Evolutionary conservation across 2,888 invertebrate species (phyloP).

Genomic region (Yponomeuta malinellus): DNA sequence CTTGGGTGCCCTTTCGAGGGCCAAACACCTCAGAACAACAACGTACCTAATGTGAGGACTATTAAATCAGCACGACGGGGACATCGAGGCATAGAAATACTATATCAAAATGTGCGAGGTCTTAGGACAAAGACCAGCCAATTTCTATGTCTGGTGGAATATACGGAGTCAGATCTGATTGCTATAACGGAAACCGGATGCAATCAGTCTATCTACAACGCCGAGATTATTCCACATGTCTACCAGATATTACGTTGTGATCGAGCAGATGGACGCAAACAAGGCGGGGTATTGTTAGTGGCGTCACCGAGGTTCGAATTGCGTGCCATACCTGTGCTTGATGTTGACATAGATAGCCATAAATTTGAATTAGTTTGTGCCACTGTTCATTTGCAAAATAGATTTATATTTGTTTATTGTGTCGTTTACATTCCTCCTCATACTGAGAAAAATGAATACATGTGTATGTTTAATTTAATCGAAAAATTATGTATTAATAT

Average conservation of each 20-base stretch:
- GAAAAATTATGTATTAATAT: constrained; percentile 5
- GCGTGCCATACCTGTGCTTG: constrained; percentile 1
- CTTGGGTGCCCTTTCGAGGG: too few species aligned
- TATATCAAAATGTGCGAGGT: constrained; percentile 9
- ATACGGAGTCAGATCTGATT: too few species aligned
- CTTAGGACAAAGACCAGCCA: too few species aligned
- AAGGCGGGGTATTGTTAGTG: constrained; percentile 18
- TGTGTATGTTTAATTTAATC: not conserved
- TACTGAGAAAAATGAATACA: constrained; percentile 14
- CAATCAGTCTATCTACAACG: too few species aligned
- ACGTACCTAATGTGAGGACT: too few species aligned
- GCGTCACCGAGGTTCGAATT: constrained; percentile 14
- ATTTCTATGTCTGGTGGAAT: too few species aligned
- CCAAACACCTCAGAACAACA: too few species aligned
- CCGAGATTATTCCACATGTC: not conserved
- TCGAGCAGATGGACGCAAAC: constrained; percentile 13
- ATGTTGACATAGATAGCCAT: not conserved
- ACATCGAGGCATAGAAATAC: not conserved
- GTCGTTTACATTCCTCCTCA: constrained; percentile 18
- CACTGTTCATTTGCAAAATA: constrained; percentile 9
- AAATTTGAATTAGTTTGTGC: constrained; percentile 15
- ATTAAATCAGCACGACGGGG: too few species aligned
- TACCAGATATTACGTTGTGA: constrained; percentile 1
- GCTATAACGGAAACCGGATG: too few species aligned
- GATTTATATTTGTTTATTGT: constrained; percentile 17